These are phyloP conservation scores for Hemaris fuciformis DNA, from an alignment of 2,888 invertebrate species.

Conservation along the genomic window DNA sequence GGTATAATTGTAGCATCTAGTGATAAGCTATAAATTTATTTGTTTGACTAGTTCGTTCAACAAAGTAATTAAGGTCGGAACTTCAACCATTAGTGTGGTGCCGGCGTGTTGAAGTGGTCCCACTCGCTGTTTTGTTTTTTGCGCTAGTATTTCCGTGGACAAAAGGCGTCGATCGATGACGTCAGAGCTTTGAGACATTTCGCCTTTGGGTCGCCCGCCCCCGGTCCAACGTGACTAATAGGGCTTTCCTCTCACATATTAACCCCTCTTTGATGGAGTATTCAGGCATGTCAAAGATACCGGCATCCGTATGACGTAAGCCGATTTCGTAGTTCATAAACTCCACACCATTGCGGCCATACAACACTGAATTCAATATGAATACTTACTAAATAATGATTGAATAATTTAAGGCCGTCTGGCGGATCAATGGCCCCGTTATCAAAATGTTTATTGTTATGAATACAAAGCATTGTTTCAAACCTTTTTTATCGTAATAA, in stretches of 20 bases:
- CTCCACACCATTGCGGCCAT: not conserved
- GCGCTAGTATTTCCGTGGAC: not conserved
- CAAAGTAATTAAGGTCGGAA: constrained; percentile 1
- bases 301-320: not conserved
- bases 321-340: not conserved
- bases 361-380: not conserved
- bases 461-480: constrained; percentile 5
- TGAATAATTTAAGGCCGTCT: not conserved
- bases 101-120: not conserved
- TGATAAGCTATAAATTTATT: not conserved
- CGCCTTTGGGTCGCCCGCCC: not conserved
- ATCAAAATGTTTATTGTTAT: not conserved
- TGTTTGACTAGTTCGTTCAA: not conserved
- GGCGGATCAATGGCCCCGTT: not conserved
- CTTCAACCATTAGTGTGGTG: not conserved
- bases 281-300: not conserved
- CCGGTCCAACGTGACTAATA: constrained; percentile 2
- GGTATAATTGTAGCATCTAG: not conserved
- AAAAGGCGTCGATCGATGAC: constrained; percentile 6
- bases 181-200: not conserved
- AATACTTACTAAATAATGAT: not conserved
- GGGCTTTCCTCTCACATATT: constrained; percentile 1
- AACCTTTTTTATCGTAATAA: constrained; percentile 4
- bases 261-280: constrained; percentile 4
- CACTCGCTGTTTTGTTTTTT: not conserved